Percentiles rank a stretch among this genome's conserved stretches.
These are phyloP conservation scores for Calypte anna DNA, from an alignment of 2,113 vertebrate species.

Conservation along the genomic window DNA sequence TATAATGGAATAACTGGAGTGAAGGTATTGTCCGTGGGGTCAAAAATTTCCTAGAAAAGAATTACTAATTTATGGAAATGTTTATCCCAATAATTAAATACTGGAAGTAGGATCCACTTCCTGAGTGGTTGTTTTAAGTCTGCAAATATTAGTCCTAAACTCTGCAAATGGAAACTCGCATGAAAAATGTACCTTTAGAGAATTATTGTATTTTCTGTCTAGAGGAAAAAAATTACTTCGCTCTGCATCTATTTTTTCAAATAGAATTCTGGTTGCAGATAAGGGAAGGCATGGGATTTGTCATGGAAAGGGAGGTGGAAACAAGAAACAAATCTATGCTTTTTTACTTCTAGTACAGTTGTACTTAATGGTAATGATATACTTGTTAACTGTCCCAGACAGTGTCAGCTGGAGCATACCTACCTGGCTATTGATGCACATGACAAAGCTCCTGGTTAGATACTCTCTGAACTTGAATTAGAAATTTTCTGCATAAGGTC, in stretches of 20 bases:
- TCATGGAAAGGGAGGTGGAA: neutral
- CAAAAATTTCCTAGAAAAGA: conserved; percentile 9
- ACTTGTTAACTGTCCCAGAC: neutral
- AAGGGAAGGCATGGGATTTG: neutral
- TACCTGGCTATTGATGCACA: neutral
- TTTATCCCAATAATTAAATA: conserved; percentile 53
- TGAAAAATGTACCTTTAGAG: neutral
- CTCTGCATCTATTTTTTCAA: neutral
- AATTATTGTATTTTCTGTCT: neutral
- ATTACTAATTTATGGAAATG: conserved; percentile 47
- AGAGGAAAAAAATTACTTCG: neutral
- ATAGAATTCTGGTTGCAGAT: neutral
- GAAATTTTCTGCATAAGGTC: neutral
- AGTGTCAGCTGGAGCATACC: neutral
- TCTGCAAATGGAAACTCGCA: neutral
- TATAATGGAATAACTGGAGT: conserved; percentile 11
- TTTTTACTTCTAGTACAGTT: neutral
- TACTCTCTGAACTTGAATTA: neutral
- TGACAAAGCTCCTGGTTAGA: neutral
- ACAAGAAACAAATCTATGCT: neutral
- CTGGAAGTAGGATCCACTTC: neutral
- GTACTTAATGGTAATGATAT: neutral
- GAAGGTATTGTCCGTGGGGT: neutral
- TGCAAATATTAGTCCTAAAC: neutral
- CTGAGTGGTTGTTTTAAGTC: neutral